A percentile compares a stretch with the other conserved stretches of the same genome.
These are phyloP conservation scores for Heliothis subflexa DNA, from an alignment of 1,140 invertebrate genomes.

Conservation along the genomic window DNA sequence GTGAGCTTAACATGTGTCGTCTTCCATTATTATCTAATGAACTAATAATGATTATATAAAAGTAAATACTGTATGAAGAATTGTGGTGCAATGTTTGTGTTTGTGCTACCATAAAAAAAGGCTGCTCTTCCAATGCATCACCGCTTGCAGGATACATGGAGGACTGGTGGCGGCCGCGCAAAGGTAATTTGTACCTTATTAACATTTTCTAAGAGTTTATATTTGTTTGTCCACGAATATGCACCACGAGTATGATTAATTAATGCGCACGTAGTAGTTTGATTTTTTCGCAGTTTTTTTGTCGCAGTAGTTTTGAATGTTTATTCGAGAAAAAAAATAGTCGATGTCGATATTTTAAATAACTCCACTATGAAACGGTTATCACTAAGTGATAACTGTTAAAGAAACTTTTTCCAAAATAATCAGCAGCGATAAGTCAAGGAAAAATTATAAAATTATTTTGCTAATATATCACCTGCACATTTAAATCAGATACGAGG, in stretches of 20 bases:
- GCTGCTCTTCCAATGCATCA: slow-evolving; percentile 96
- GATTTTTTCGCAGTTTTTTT: no score
- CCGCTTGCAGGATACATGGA: slow-evolving; percentile 98
- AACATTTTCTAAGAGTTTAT: slow-evolving; percentile 61
- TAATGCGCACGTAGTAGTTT: neutral
- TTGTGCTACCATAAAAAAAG: slow-evolving; percentile 90
- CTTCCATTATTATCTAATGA: slow-evolving; percentile 44
- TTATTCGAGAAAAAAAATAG: neutral
- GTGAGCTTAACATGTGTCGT: slow-evolving; percentile 64
- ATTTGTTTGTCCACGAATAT: slow-evolving; percentile 53
- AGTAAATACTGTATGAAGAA: slow-evolving; percentile 85
- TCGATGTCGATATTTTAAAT: neutral
- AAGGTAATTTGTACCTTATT: slow-evolving; percentile 91
- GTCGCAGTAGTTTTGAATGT: no score
- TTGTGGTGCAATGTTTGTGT: slow-evolving; percentile 85
- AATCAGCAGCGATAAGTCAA: no score
- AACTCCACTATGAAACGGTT: no score
- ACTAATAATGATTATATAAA: slow-evolving; percentile 57
- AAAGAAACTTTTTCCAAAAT: no score
- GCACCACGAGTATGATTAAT: neutral
- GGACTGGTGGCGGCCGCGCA: slow-evolving; percentile 97
- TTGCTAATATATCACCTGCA: neutral
- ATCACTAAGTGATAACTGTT: no score
- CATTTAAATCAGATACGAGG: neutral
- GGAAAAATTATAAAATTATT: no score